These are phyloP conservation scores for Selenia dentaria DNA, from an alignment of 2,888 invertebrate species.

Conservation along the genomic window DNA sequence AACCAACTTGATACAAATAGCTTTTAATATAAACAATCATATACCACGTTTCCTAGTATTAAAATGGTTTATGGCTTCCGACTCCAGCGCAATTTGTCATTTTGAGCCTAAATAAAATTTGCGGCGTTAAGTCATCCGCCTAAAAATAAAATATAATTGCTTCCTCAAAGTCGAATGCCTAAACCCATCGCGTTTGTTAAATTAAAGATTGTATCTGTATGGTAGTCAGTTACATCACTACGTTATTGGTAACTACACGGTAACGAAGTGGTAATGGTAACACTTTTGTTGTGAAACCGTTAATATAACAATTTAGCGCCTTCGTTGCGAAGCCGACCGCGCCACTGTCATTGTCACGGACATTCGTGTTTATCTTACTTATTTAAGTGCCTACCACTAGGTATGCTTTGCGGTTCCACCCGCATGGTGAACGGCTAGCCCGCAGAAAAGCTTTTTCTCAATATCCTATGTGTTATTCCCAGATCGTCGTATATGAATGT, in stretches of 20 bases:
- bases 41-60: not conserved
- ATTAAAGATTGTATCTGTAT: conserved; percentile 27
- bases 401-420: too few relatives aligned
- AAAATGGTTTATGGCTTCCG: conserved; percentile 11
- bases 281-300: conserved; percentile 35
- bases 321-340: conserved; percentile 22
- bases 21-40: not conserved
- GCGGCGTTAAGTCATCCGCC: conserved; percentile 25
- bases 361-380: not conserved
- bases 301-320: conserved; percentile 47
- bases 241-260: conserved; percentile 18
- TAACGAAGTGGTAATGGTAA: conserved; percentile 29
- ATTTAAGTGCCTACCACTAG: not conserved
- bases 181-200: conserved; percentile 20
- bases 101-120: conserved; percentile 18
- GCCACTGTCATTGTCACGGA: conserved; percentile 59
- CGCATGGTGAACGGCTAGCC: too few relatives aligned
- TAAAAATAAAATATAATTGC: conserved; percentile 23
- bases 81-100: conserved; percentile 10
- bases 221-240: conserved; percentile 23
- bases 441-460: too few relatives aligned
- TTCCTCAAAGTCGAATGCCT: conserved; percentile 22
- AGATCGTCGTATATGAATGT: too few relatives aligned
- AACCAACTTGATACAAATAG: too few relatives aligned
- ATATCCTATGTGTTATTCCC: too few relatives aligned